Evolutionary conservation across 2,113 vertebrate species (phyloP).

Genomic region (Erpornis zantholeuca): DNA sequence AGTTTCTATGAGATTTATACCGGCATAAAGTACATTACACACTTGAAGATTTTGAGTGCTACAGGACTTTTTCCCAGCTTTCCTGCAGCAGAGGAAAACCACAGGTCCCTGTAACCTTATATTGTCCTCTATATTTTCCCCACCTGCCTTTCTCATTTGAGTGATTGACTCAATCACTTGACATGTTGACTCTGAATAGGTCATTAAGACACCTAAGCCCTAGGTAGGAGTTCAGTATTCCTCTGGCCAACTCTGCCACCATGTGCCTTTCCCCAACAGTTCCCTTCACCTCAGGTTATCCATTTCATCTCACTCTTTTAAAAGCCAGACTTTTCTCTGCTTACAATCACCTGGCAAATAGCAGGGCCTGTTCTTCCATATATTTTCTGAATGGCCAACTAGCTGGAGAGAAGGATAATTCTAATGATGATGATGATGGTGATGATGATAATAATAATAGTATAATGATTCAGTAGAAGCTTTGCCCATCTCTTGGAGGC

Average conservation of each 20-base stretch:
- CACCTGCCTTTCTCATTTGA: neutral
- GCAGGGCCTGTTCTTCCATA: neutral
- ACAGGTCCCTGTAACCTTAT: neutral
- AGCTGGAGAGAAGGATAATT: fast-evolving
- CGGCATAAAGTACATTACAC: neutral
- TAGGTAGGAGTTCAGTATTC: neutral
- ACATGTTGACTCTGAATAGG: neutral
- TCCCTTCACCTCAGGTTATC: neutral
- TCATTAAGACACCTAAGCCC: neutral
- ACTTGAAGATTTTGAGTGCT: neutral
- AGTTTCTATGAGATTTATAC: neutral
- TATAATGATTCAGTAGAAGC: neutral
- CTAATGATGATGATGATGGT: fast-evolving
- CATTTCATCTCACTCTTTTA: neutral
- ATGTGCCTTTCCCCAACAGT: neutral
- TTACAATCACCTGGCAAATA: neutral
- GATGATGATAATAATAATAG: fast-evolving
- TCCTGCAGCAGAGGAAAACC: neutral
- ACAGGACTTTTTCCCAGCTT: neutral
- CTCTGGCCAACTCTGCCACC: neutral
- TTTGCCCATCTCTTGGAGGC: neutral
- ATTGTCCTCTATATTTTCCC: neutral
- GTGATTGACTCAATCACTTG: neutral
- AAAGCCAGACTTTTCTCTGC: neutral
- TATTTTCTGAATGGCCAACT: neutral